Percentiles rank a stretch among this genome's conserved stretches.
Conservation (phyloP, 2,888 invertebrate genomes). For the Ephialtes manifestator region DNA sequence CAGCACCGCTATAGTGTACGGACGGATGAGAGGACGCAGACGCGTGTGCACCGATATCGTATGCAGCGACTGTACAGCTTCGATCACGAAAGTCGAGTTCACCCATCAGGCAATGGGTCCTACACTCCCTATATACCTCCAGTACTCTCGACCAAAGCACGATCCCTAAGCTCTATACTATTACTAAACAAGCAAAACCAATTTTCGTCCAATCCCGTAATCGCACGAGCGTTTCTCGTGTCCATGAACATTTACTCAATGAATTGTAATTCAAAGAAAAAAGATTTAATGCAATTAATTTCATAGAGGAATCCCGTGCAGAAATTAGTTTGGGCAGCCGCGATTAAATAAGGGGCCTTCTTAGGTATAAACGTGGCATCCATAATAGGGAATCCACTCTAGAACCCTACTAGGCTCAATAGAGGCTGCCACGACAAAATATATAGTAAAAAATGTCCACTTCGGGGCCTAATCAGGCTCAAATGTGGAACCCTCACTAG, state of each 20-base stretch:
- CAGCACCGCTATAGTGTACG: background rate
- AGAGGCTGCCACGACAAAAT: no score
- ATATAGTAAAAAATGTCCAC: no score
- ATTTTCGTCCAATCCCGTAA: slow-evolving; percentile 4
- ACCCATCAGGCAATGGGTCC: slow-evolving; percentile 16
- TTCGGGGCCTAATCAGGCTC: no score
- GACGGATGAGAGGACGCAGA: background rate
- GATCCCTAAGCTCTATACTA: background rate
- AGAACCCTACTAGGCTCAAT: no score
- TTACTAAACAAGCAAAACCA: slow-evolving; percentile 25
- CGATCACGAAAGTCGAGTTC: slow-evolving; percentile 25
- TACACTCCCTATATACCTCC: background rate
- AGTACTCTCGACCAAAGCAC: background rate
- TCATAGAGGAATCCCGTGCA: no score
- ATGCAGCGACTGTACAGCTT: slow-evolving; percentile 9
- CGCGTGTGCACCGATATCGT: slow-evolving; percentile 5
- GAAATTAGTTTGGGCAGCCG: no score
- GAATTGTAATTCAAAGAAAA: no score
- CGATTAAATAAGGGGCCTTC: no score
- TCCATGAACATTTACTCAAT: background rate
- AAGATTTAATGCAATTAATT: no score
- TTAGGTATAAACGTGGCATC: no score
- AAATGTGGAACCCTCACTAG: no score
- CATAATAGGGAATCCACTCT: no score
- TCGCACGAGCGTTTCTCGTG: background rate